Base-by-base conservation (phyloP, 2,113 vertebrate genomes). In the Lethenteron camtschaticum region DNA sequence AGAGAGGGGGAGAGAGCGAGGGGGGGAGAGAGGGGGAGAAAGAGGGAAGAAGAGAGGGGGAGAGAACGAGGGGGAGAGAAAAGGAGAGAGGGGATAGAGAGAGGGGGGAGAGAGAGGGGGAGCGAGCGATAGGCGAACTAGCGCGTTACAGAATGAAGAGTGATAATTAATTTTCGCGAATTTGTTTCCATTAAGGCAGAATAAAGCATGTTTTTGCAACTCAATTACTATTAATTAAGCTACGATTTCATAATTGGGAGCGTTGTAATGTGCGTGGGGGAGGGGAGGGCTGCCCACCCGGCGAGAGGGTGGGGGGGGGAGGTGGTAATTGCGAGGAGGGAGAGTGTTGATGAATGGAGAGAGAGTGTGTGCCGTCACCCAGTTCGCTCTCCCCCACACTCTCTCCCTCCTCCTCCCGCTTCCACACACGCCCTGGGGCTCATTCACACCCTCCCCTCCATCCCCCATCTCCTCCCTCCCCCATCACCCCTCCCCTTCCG, bases 101-200 rank as follows among this genome's bases (percentile, higher is more conserved):
- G 16, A 14, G 59, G 59, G 16, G 59, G 12, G 16, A 16, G 59
- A 16, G 59, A 16, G 59, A 63, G 12, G 59, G 59, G 2, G 59
- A n/a, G n/a, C 12, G n/a, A n/a, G 12, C 20, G 24, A 41, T 2
- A 41, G 24, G 24, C 3, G 24, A 41, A 4, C 24, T 41, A 41
- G 24, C 4, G 4, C 24, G 24, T 41, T 41, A 41, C 24, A 41
- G 24, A 41, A 41, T 41, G 59, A 63, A 13, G 16, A 10, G 14
- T 66, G 83, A 85, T 96, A 96, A 99, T 99, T 99, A 99, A 99
- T 96, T 66, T 96, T 91, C 85, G 84, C 86, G 88, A 90, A 96
- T 99, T 96, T 96, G 90, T 95, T 95, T 95, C 89, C 91, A 99
- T 99, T 99, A 99, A 99, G 92, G 96, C 95, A 96, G 95, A 96